Conservation (phyloP, 2,888 invertebrate species). For the Lasioglossum figueresi region DNA sequence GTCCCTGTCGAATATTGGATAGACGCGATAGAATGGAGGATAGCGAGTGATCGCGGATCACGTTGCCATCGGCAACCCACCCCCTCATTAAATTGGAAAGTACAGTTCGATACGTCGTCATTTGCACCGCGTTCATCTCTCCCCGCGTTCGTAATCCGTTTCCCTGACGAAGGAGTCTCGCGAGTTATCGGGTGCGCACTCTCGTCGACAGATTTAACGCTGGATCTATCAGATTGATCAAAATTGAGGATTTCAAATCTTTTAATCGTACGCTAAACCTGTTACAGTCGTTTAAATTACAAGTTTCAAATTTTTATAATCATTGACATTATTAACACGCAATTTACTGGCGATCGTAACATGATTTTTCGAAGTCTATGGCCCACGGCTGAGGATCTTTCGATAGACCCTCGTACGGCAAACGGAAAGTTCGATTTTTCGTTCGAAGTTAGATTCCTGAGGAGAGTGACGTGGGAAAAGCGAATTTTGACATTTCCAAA, state of each 20-base stretch:
- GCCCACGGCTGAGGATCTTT: too few relatives aligned
- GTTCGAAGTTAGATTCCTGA: neutral
- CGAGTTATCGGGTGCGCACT: neutral
- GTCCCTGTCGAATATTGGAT: constrained; percentile 68
- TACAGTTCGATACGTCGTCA: constrained; percentile 14
- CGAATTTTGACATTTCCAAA: neutral
- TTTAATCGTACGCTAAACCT: too few relatives aligned
- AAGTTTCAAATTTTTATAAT: too few relatives aligned
- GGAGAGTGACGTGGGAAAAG: neutral
- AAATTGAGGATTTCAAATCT: too few relatives aligned
- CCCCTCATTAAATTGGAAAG: constrained; percentile 23
- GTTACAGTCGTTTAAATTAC: too few relatives aligned
- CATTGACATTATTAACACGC: too few relatives aligned
- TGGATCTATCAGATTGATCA: too few relatives aligned
- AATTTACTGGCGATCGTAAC: too few relatives aligned
- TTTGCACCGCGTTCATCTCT: neutral
- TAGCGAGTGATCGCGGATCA: constrained; percentile 24
- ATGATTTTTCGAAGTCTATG: too few relatives aligned
- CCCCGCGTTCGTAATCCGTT: neutral
- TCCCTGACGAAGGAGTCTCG: neutral
- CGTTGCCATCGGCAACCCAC: constrained; percentile 39
- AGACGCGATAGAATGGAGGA: constrained; percentile 40
- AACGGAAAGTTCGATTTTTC: neutral
- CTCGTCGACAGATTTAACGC: neutral
- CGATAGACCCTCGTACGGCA: too few relatives aligned